phyloP scores from a whole-genome alignment of 2,888 invertebrate species.

The Hymenopus coronatus region DNA sequence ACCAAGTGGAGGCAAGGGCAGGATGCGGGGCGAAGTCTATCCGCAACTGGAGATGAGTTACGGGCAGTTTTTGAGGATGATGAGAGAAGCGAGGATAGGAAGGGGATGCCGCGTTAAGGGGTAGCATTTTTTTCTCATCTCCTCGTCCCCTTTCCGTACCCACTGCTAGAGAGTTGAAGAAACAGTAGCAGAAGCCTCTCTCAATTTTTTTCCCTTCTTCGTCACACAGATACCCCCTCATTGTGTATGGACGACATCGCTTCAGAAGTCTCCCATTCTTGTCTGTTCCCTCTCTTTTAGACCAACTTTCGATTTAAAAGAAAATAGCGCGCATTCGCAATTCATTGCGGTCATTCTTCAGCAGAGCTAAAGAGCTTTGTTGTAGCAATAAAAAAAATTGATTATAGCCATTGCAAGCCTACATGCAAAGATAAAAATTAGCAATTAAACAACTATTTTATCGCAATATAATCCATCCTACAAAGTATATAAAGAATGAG shows the following conservation, averaged over 20 bases:
- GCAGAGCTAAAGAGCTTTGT: neutral
- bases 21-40: neutral
- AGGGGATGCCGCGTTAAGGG: neutral
- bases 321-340: neutral
- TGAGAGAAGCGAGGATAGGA: neutral
- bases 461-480: too few species aligned
- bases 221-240: neutral
- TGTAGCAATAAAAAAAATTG: neutral
- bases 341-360: neutral
- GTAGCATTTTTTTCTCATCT: neutral
- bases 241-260: neutral
- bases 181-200: neutral
- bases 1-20: neutral
- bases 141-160: neutral
- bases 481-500: too few species aligned
- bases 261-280: neutral
- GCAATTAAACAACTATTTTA: too few species aligned
- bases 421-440: neutral
- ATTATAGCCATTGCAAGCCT: neutral
- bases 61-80: neutral
- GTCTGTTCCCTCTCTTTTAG: neutral
- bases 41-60: constrained; percentile 18
- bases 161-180: neutral
- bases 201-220: neutral
- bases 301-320: neutral